These are phyloP conservation scores for Tenthredo amoena DNA, from an alignment of 2,888 invertebrate genomes.

Conservation along the genomic window DNA sequence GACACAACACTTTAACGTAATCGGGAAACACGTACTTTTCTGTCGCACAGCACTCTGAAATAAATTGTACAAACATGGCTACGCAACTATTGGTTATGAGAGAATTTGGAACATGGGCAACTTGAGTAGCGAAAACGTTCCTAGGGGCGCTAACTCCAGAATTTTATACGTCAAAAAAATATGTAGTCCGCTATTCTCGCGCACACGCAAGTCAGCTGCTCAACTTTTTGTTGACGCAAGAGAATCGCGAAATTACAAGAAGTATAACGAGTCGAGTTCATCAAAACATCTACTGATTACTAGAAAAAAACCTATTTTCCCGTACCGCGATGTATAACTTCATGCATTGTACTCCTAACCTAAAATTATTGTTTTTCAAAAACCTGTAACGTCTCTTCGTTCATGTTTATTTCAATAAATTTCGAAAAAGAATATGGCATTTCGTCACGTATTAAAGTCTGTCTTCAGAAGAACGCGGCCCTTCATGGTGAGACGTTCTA, in stretches of 20 bases:
- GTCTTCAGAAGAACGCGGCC: conserved; percentile 59
- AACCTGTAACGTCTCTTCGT: not conserved
- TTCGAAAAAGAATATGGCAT: conserved; percentile 57
- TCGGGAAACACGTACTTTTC: not conserved
- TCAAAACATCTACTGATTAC: not conserved
- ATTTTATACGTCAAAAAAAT: not conserved
- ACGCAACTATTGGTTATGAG: conserved; percentile 3
- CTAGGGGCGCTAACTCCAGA: not conserved
- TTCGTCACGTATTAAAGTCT: conserved; percentile 56
- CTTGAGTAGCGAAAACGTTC: not conserved
- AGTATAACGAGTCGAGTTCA: not conserved
- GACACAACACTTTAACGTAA: conserved; percentile 37
- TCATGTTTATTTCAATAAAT: conserved; percentile 1
- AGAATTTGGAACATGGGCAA: not conserved
- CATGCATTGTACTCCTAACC: conserved; percentile 11
- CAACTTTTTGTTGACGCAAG: not conserved
- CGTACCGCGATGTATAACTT: not conserved
- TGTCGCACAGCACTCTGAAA: conserved; percentile 20
- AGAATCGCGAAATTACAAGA: not conserved
- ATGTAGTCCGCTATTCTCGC: not conserved
- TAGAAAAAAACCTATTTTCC: not conserved
- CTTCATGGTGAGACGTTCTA: conserved; percentile 60
- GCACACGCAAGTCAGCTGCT: not conserved
- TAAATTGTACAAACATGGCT: conserved; percentile 32
- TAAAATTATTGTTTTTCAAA: conserved; percentile 16